A percentile compares a stretch with the other conserved stretches of the same genome.
Evolutionary conservation across 2,888 invertebrate genomes (phyloP).

Genomic region (Cenopis cana): DNA sequence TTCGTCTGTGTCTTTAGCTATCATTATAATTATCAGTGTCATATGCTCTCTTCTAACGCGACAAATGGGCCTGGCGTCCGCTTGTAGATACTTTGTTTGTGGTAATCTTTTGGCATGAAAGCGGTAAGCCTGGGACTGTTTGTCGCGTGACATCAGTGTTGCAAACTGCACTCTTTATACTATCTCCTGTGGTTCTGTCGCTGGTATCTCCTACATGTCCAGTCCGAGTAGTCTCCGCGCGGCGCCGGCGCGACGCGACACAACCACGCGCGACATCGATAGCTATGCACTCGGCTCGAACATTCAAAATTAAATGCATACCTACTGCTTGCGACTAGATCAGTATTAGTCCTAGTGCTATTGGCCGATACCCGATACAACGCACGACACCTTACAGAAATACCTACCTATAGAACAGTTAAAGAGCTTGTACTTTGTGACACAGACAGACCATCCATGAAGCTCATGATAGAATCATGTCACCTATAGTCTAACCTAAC

Average conservation of each 20-base stretch:
- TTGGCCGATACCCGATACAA: constrained; percentile 81
- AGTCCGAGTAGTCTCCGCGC: constrained; percentile 72
- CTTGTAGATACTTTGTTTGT: constrained; percentile 15
- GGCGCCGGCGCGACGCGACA: constrained; percentile 63
- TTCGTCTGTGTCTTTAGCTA: constrained; percentile 81
- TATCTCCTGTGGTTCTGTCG: constrained; percentile 82
- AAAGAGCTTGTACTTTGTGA: constrained; percentile 85
- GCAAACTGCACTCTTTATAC: constrained; percentile 86
- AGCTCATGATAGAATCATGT: constrained; percentile 76
- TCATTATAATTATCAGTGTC: constrained; percentile 78
- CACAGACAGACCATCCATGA: constrained; percentile 78
- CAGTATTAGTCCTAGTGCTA: constrained; percentile 82
- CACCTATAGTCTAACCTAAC: constrained; percentile 77
- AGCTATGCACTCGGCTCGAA: constrained; percentile 83
- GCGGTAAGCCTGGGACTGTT: constrained; percentile 59
- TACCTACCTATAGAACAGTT: constrained; percentile 75
- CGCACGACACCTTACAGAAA: constrained; percentile 82
- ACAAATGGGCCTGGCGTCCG: constrained; percentile 58
- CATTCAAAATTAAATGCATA: constrained; percentile 83
- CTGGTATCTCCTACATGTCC: constrained; percentile 80
- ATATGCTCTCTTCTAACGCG: constrained; percentile 77
- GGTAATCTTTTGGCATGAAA: constrained; percentile 7
- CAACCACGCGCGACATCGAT: constrained; percentile 79
- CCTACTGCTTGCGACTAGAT: constrained; percentile 81
- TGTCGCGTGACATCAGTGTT: constrained; percentile 79